Percentiles rank a stretch among this genome's conserved stretches.
Evolutionary conservation across 2,797 vertebrate genomes (phyloP).

Genomic region (Brotogeris chrysoptera): DNA sequence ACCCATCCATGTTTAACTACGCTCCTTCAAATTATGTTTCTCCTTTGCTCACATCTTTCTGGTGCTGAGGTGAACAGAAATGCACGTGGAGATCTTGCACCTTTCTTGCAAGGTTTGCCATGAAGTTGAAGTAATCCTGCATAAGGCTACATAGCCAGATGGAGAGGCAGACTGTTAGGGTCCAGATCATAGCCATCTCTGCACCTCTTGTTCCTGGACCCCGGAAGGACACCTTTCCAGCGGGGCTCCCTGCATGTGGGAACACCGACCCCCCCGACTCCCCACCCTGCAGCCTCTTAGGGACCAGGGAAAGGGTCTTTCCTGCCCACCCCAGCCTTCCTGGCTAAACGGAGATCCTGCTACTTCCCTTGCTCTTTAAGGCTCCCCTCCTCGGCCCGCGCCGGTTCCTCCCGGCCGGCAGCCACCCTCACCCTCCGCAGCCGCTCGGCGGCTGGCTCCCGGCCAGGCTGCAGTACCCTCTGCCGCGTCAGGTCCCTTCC

Average conservation of each 20-base stretch:
- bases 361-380: not conserved
- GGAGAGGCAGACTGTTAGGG: not conserved
- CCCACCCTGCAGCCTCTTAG: not conserved
- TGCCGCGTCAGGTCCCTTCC: conserved; percentile 32
- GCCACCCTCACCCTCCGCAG: not conserved
- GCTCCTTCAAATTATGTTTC: not conserved
- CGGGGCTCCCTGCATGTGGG: not conserved
- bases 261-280: not conserved
- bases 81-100: not conserved
- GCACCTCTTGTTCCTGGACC: not conserved
- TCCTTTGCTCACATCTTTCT: not conserved
- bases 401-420: not conserved
- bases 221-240: accelerated
- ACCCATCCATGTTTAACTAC: not conserved
- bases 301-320: accelerated
- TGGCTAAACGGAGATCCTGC: not conserved
- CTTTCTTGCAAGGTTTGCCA: not conserved
- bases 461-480: conserved; percentile 45
- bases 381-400: not conserved
- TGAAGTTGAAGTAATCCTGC: not conserved
- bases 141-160: not conserved
- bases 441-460: conserved; percentile 21
- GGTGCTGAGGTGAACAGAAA: not conserved
- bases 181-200: not conserved
- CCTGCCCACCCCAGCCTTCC: too few species aligned